A percentile compares a stretch with the other conserved stretches of the same genome.
These are phyloP conservation scores for Semotilus atromaculatus DNA, from an alignment of 2,797 vertebrate species.

Conservation along the genomic window DNA sequence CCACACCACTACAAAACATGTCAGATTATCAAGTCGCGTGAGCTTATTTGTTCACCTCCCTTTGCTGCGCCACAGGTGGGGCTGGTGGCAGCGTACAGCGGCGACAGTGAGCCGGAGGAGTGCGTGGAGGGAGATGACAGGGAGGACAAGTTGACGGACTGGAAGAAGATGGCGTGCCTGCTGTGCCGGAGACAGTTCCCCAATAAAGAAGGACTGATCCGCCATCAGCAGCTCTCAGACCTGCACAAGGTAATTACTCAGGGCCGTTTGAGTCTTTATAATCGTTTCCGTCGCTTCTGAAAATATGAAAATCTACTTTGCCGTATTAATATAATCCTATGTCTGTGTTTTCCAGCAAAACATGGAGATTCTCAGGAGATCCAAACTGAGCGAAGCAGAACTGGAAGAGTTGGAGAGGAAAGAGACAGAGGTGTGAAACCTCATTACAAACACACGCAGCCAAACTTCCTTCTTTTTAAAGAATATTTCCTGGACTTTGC, in stretches of 20 bases:
- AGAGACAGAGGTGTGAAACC: conserved; percentile 88
- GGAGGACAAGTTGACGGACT: conserved; percentile 93
- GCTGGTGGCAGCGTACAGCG: conserved; percentile 96
- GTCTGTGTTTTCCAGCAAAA: conserved; percentile 85
- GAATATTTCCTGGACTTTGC: background rate
- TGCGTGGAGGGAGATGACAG: conserved; percentile 79
- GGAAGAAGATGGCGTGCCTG: conserved; percentile 95
- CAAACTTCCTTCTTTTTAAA: background rate
- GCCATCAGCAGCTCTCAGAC: conserved; percentile 97
- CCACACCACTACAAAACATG: background rate
- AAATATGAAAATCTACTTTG: background rate
- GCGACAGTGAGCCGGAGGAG: conserved; percentile 97
- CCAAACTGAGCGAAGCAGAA: conserved; percentile 89
- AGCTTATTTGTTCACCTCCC: background rate
- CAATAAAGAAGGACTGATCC: conserved; percentile 89
- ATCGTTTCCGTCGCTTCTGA: background rate
- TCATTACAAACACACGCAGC: background rate
- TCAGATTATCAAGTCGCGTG: background rate
- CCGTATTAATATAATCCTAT: background rate
- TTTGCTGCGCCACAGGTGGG: conserved; percentile 78
- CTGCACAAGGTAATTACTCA: conserved; percentile 90
- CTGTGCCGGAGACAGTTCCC: conserved; percentile 98
- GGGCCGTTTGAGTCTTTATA: background rate
- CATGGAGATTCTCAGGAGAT: conserved; percentile 90
- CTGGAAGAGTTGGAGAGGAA: conserved; percentile 94